phyloP scores from a whole-genome alignment of 2,888 invertebrate genomes.

The Agonum fuliginosum region DNA sequence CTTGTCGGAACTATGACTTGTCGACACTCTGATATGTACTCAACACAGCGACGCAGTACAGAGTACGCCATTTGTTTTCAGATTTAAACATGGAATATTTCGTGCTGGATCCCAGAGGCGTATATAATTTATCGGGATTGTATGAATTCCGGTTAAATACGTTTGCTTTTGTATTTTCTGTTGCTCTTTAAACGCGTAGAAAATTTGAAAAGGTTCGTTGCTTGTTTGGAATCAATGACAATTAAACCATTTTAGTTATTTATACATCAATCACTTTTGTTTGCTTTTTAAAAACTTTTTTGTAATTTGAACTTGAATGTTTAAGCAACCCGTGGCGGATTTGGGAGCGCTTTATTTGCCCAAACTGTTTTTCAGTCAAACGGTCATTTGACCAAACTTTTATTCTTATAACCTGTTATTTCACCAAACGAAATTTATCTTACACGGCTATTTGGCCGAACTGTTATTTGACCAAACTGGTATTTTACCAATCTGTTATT shows the following conservation, averaged over 20 bases:
- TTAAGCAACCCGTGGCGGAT: background rate
- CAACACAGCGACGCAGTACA: too few relatives aligned
- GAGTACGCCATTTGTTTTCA: slow-evolving; percentile 32
- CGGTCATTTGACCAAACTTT: too few relatives aligned
- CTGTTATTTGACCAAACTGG: too few relatives aligned
- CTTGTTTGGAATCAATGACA: slow-evolving; percentile 28
- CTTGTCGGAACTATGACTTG: too few relatives aligned
- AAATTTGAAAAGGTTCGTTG: background rate
- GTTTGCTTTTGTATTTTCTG: slow-evolving; percentile 23
- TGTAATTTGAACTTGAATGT: slow-evolving; percentile 11
- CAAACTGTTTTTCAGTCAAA: slow-evolving; percentile 8
- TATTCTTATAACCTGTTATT: too few relatives aligned
- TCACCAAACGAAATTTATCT: too few relatives aligned
- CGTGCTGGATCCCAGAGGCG: background rate
- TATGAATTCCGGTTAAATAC: slow-evolving; percentile 33
- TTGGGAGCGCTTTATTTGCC: background rate
- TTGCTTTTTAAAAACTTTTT: slow-evolving; percentile 6
- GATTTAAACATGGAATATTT: slow-evolving; percentile 27
- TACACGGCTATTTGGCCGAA: too few relatives aligned
- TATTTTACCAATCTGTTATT: too few relatives aligned
- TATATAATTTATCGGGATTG: slow-evolving; percentile 22
- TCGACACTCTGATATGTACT: too few relatives aligned
- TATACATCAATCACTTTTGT: slow-evolving; percentile 28
- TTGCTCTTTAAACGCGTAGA: slow-evolving; percentile 24
- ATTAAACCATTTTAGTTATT: slow-evolving; percentile 19